phyloP scores from a whole-genome alignment of 1,140 invertebrate species.

The Holotrichia oblita region DNA sequence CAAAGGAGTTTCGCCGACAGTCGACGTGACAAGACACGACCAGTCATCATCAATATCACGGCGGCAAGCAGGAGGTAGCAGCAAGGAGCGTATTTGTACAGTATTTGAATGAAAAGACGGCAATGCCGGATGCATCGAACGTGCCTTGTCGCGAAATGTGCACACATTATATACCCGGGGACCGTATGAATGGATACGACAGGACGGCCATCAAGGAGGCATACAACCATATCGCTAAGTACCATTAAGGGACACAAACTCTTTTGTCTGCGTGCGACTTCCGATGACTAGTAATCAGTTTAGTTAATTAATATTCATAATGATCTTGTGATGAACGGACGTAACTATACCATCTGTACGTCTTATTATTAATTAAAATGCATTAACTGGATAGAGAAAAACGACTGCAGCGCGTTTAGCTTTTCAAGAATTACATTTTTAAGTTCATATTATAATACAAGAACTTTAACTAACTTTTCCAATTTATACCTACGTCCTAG shows the following conservation, averaged over 20 bases:
- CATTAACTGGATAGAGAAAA: no score
- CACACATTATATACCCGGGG: constrained; percentile 3
- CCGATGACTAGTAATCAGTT: constrained; percentile 28
- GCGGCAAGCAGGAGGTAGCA: constrained; percentile 3
- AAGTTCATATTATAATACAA: no score
- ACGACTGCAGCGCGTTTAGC: no score
- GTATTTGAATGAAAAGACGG: constrained; percentile 31
- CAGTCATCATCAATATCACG: neutral
- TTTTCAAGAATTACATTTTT: no score
- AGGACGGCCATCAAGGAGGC: neutral
- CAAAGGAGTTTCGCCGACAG: neutral
- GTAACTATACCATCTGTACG: neutral
- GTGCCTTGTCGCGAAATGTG: constrained; percentile 31
- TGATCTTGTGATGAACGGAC: neutral
- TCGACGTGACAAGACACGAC: constrained; percentile 5
- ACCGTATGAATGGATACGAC: neutral
- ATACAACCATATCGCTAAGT: neutral
- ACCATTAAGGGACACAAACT: constrained; percentile 22
- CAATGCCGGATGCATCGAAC: constrained; percentile 13
- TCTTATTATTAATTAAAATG: neutral
- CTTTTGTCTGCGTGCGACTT: constrained; percentile 14
- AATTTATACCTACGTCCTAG: no score
- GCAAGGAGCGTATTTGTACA: neutral
- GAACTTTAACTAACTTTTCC: no score
- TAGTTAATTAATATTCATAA: constrained; percentile 29